These are phyloP conservation scores for Oppia nitens DNA, from an alignment of 1,140 invertebrate genomes.

Conservation along the genomic window DNA sequence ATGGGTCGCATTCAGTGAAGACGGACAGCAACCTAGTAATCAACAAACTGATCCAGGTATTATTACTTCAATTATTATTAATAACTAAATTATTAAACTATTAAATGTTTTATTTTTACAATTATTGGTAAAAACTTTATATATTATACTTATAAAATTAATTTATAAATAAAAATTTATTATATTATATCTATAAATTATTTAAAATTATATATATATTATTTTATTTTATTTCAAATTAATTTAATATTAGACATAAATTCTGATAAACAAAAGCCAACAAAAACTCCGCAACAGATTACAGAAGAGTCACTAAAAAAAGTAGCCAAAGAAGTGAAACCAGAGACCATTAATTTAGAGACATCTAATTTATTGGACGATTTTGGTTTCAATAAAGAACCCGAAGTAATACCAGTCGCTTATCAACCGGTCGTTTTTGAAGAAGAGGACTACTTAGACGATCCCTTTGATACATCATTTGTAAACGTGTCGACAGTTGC, in stretches of 20 bases:
- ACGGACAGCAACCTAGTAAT: constrained; percentile 32
- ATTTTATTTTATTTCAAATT: no score
- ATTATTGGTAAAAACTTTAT: no score
- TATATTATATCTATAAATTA: no score
- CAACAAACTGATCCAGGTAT: constrained; percentile 38
- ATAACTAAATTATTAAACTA: no score
- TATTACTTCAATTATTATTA: no score
- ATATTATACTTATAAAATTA: no score
- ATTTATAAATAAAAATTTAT: no score
- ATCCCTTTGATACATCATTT: constrained; percentile 25
- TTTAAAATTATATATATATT: no score
- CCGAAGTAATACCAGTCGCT: constrained; percentile 7
- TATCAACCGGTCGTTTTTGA: neutral
- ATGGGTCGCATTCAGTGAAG: constrained; percentile 10
- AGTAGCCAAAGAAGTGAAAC: constrained; percentile 33
- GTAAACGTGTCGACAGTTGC: constrained; percentile 41
- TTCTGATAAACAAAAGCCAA: neutral
- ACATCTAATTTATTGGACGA: constrained; percentile 30
- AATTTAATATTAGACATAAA: no score
- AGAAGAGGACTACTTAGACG: constrained; percentile 13
- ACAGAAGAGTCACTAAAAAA: constrained; percentile 1
- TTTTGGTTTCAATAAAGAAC: constrained; percentile 10
- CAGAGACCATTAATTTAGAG: neutral
- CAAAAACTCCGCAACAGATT: neutral
- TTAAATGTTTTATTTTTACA: no score